These are phyloP conservation scores for Diarsia brunnea DNA, from an alignment of 2,888 invertebrate species.

Conservation along the genomic window DNA sequence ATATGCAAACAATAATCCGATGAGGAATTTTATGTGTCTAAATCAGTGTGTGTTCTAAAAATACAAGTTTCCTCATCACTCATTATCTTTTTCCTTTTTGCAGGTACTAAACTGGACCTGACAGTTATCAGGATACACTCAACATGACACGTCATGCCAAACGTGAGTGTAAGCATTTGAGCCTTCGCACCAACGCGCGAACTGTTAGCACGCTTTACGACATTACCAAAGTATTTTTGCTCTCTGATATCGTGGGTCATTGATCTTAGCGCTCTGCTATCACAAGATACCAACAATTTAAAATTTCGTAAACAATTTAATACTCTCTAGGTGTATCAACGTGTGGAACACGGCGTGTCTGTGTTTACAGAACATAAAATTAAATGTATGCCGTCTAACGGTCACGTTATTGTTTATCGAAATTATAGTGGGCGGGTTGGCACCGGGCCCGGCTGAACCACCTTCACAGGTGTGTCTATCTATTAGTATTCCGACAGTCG, in stretches of 20 bases:
- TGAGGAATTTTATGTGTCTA: background rate
- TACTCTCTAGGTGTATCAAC: slow-evolving; percentile 47
- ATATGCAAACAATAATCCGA: slow-evolving; percentile 13
- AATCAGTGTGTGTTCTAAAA: slow-evolving; percentile 19
- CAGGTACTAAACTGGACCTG: slow-evolving; percentile 80
- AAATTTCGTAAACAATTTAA: slow-evolving; percentile 54
- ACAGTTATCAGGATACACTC: slow-evolving; percentile 72
- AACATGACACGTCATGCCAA: slow-evolving; percentile 71
- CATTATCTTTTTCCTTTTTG: slow-evolving; percentile 70
- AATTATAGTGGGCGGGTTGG: slow-evolving; percentile 80
- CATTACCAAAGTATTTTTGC: slow-evolving; percentile 57
- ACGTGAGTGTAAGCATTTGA: slow-evolving; percentile 72
- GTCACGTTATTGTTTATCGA: slow-evolving; percentile 83
- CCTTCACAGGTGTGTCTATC: slow-evolving; percentile 82
- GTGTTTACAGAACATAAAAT: slow-evolving; percentile 74
- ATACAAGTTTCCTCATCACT: slow-evolving; percentile 43
- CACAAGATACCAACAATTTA: slow-evolving; percentile 57
- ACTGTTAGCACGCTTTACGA: slow-evolving; percentile 61
- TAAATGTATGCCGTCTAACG: slow-evolving; percentile 79
- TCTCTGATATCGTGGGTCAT: slow-evolving; percentile 68
- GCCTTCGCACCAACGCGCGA: slow-evolving; percentile 66
- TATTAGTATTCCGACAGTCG: slow-evolving; percentile 70
- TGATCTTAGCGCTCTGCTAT: slow-evolving; percentile 68
- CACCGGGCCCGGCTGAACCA: slow-evolving; percentile 77
- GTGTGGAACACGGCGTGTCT: slow-evolving; percentile 58